phyloP scores from a whole-genome alignment of 2,888 invertebrate species.

The Zhuqinia jingwanae region DNA sequence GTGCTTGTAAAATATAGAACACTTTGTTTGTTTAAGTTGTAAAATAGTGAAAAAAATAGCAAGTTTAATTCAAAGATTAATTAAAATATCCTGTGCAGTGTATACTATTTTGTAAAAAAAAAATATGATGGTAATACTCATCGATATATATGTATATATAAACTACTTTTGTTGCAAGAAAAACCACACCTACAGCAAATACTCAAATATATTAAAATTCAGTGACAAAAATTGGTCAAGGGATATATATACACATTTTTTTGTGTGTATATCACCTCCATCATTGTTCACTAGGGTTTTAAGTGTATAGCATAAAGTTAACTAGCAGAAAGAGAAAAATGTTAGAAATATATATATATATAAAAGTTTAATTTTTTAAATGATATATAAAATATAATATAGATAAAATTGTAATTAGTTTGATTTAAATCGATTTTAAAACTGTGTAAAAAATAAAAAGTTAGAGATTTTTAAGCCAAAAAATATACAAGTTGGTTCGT shows the following conservation, averaged over 20 bases:
- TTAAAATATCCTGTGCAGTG: not conserved
- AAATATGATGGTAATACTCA: not conserved
- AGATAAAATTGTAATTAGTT: not conserved
- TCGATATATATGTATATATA: not conserved
- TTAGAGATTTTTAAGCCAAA: not conserved
- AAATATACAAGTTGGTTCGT: not conserved
- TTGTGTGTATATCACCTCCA: not conserved
- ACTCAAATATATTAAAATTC: slow-evolving; percentile 53
- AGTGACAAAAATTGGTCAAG: not conserved
- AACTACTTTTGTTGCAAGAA: slow-evolving; percentile 13
- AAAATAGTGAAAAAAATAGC: not conserved
- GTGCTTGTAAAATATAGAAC: not conserved
- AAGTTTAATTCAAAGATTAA: not conserved
- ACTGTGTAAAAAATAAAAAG: not conserved
- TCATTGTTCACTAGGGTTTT: slow-evolving; percentile 14
- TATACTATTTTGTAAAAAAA: slow-evolving; percentile 29
- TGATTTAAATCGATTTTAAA: not conserved
- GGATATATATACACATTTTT: not conserved
- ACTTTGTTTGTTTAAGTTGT: not conserved
- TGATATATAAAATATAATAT: not conserved
- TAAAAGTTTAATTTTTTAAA: slow-evolving; percentile 45
- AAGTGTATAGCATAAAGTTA: slow-evolving; percentile 35
- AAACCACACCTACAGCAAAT: slow-evolving; percentile 62
- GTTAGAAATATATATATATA: not conserved
- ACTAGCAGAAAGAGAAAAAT: not conserved